Evolutionary conservation across 2,888 invertebrate genomes (phyloP), one percentile per base, ranked within the genome.

Genomic region (Synergus gifuensis): DNA sequence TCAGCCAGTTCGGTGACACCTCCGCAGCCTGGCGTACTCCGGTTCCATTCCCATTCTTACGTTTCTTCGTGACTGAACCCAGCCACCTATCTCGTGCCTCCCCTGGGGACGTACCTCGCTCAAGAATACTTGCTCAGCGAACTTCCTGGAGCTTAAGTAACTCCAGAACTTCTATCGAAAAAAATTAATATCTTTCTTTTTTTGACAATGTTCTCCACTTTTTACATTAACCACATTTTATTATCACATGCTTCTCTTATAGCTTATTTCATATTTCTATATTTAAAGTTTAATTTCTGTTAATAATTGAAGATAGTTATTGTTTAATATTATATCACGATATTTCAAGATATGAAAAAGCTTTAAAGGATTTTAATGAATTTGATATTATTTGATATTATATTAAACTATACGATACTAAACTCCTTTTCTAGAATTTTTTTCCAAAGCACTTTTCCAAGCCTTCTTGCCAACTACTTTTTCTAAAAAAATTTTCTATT

Each of bases 1-100:
- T 85, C 80, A 78, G 81, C 86, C 73, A 73, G 73, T 73, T 73
- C 76, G 44, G 62, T 63, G 77, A 77, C 77, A 77, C 77, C 63
- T 77, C 63, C 62, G 36, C 63, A 63, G 46, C 63, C 44, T 63
- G 63, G 44, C 63, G 28, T n/a, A 77, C 63, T 46, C 77, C 18
- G 46, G 63, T 63, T 76, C 62, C 62, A 44, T 62, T 76, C 62
- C 63, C 62, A 62, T 77, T 77, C 77, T 77, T 62, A 77, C 44
- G 42, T 77, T 77, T 77, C 62, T 77, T 77, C 73, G 73, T 73
- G 73, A 73, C 73, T 73, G 54, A 73, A 73, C 54, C 54, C 73
- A 73, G 36, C 49, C 69, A 69, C 69, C 69, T 69, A 69, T 73
- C 73, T 49, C 49, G 49, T 8, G 16, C 28, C 54, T 73, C 73